Conservation (phyloP, 2,113 vertebrate genomes). For the Excalfactoria chinensis region DNA sequence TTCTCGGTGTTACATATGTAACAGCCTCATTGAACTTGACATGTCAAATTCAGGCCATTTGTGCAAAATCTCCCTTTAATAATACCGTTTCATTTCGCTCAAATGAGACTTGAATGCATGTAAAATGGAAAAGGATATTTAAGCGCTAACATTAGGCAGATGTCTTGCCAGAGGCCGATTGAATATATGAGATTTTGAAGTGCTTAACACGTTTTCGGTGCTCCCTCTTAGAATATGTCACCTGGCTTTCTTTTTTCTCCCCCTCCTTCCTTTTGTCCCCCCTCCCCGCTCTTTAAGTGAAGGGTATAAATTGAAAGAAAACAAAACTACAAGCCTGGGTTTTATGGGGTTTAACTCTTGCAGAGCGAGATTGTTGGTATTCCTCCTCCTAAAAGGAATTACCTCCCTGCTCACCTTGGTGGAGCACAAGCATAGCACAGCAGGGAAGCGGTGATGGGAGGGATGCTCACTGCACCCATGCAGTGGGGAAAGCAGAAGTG, state of each 20-base stretch:
- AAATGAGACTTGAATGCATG: conserved; percentile 91
- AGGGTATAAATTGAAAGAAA: conserved; percentile 80
- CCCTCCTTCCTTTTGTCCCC: not conserved
- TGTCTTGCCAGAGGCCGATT: conserved; percentile 81
- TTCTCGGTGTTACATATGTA: conserved; percentile 83
- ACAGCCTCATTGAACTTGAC: conserved; percentile 95
- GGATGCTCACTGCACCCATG: not conserved
- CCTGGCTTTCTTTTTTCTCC: conserved; percentile 56
- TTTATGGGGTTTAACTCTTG: conserved; percentile 73
- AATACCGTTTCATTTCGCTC: conserved; percentile 88
- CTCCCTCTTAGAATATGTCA: conserved; percentile 72
- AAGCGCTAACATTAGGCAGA: conserved; percentile 89
- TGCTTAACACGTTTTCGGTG: conserved; percentile 78
- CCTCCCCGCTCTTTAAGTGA: conserved; percentile 53
- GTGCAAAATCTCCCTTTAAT: conserved; percentile 96
- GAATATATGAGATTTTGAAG: conserved; percentile 85
- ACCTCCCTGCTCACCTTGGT: not conserved
- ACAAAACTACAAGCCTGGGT: conserved; percentile 71
- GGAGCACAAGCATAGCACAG: not conserved
- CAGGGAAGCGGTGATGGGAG: not conserved
- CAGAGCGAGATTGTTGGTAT: not conserved
- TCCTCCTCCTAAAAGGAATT: not conserved
- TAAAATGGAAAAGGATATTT: conserved; percentile 88
- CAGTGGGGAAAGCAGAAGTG: not conserved
- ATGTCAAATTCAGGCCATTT: conserved; percentile 97